These are phyloP conservation scores for Campylorhamphus procurvoides DNA, from an alignment of 2,113 vertebrate species.

Conservation along the genomic window DNA sequence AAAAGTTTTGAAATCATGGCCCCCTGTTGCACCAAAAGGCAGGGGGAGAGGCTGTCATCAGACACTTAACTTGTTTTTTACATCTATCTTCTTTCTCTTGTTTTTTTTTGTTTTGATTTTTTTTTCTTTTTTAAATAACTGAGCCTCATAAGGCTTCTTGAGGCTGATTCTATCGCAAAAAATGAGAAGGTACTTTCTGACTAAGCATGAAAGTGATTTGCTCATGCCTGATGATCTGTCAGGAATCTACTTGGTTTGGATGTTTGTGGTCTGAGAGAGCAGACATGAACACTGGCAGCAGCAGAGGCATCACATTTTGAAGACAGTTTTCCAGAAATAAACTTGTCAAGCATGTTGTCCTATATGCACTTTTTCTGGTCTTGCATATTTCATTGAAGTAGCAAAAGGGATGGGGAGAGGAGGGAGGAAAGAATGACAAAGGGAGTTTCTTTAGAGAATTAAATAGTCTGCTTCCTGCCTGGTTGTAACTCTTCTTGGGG, in stretches of 20 bases:
- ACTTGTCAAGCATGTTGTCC: not conserved
- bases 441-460: not conserved
- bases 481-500: not conserved
- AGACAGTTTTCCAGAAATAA: constrained; percentile 3
- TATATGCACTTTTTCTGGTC: not conserved
- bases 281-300: not conserved
- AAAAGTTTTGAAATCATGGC: not conserved
- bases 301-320: not conserved
- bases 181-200: not conserved
- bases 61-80: not conserved
- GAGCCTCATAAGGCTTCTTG: not conserved
- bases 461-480: not conserved
- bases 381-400: not conserved
- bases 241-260: constrained; percentile 5
- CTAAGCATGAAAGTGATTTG: not conserved
- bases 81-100: not conserved
- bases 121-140: not conserved
- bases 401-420: not conserved
- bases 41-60: not conserved
- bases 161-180: not conserved
- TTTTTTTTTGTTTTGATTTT: too few species aligned
- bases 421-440: not conserved
- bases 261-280: constrained; percentile 25
- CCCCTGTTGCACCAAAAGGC: not conserved
- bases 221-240: not conserved